Evolutionary conservation across 2,113 vertebrate genomes (phyloP).

Genomic region (Stigmatopora nigra): DNA sequence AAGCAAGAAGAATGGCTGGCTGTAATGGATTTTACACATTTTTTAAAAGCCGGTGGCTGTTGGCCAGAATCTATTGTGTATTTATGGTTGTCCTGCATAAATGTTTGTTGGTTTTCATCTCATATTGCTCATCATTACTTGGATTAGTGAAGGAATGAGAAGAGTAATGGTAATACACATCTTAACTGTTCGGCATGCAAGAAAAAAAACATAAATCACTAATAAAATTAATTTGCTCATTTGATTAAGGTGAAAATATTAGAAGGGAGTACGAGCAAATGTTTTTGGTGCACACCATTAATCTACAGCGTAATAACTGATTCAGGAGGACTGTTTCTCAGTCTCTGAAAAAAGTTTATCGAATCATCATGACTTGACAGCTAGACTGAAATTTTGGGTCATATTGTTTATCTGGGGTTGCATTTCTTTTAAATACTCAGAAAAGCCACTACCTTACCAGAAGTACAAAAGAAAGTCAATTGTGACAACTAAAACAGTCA

Average conservation of each 20-base stretch:
- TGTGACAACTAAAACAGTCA: slow-evolving; percentile 31
- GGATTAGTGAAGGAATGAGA: slow-evolving; percentile 1
- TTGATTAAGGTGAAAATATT: background rate
- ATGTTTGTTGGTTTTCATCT: slow-evolving; percentile 33
- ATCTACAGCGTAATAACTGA: background rate
- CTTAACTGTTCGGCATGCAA: slow-evolving; percentile 2
- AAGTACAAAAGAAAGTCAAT: slow-evolving; percentile 29
- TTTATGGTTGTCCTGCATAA: slow-evolving; percentile 23
- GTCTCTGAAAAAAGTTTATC: slow-evolving; percentile 18
- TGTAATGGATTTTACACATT: slow-evolving; percentile 34
- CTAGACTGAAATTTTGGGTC: slow-evolving; percentile 19
- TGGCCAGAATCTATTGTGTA: slow-evolving; percentile 14
- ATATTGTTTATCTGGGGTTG: slow-evolving; percentile 5
- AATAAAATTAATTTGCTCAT: background rate
- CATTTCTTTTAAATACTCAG: slow-evolving; percentile 11
- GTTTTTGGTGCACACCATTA: background rate
- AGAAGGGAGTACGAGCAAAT: background rate
- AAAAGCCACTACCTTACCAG: slow-evolving; percentile 15
- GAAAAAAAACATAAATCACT: background rate
- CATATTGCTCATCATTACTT: slow-evolving; percentile 16
- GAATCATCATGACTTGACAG: slow-evolving; percentile 17
- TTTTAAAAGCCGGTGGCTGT: slow-evolving; percentile 27
- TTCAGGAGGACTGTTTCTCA: slow-evolving; percentile 16
- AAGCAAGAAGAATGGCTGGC: slow-evolving; percentile 35
- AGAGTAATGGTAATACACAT: slow-evolving; percentile 9